Evolutionary conservation across 2,888 invertebrate species (phyloP).

Genomic region (Hydriomena furcata): DNA sequence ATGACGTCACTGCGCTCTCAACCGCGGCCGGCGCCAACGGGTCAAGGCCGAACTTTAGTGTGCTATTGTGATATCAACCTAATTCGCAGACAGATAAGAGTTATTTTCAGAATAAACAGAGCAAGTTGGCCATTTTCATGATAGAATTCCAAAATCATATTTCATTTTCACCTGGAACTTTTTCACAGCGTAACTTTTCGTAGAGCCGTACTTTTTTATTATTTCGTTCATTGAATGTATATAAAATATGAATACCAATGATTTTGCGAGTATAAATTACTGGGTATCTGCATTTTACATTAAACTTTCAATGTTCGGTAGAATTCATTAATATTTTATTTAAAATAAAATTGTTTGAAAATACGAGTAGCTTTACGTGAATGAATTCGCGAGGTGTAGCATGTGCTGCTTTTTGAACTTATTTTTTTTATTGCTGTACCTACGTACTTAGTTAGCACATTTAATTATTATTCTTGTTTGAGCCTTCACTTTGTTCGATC

Average conservation of each 20-base stretch:
- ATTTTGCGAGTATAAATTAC: no score
- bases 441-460: no score
- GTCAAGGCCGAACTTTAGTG: slow-evolving; percentile 43
- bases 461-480: no score
- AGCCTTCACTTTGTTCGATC: no score
- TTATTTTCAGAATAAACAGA: slow-evolving; percentile 8
- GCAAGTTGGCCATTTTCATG: slow-evolving; percentile 1
- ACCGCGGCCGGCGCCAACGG: slow-evolving; percentile 35
- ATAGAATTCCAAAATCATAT: slow-evolving; percentile 17
- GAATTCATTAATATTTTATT: no score
- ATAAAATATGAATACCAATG: background rate
- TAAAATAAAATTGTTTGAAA: no score
- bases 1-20: slow-evolving; percentile 47
- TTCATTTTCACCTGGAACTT: slow-evolving; percentile 21
- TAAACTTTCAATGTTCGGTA: no score
- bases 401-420: no score
- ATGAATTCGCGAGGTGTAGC: no score
- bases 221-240: slow-evolving; percentile 10
- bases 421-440: no score
- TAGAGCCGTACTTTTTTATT: slow-evolving; percentile 8
- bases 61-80: slow-evolving; percentile 16
- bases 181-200: slow-evolving; percentile 8
- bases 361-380: no score
- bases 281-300: no score
- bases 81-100: background rate